Base-by-base conservation (phyloP, 2,113 vertebrate genomes). In the Mormoops blainvillei region DNA sequence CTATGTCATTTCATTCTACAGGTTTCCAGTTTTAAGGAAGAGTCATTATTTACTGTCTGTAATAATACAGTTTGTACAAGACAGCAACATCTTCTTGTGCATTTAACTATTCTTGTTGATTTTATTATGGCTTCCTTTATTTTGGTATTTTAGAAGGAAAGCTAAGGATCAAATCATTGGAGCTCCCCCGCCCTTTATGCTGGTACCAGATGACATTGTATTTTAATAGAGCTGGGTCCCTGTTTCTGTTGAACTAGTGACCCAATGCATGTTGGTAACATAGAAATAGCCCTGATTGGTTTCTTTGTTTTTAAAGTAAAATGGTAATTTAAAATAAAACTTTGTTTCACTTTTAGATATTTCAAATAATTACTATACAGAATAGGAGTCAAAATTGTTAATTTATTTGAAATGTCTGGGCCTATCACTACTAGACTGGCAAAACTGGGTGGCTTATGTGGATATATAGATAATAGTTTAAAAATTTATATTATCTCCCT, bases 401-500 rank as follows among this genome's bases (percentile, higher is more conserved):
- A 92, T 85, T 70, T 94, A 80, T 88, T 73, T 88, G 71, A 95
- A 91, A 58, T 70, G 9, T 74, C 80, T 96, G 74, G 88, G 33
- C 31, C 52, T 31, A 88, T 33, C 9, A 22, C 36, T 83, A 65
- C 33, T 52, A 73, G 71, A 96, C 38, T 88, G 80, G 67, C 52
- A 67, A 84, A 94, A 82, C 54, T 43, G 14, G 13, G 33, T 81
- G 67, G 24, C 54, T 96, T 68, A 80, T n/a, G 58, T 61, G 92
- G 81, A 92, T 73, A 83, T 22, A 65, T 24, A 73, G 41, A 52
- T 83, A 68, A 94, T 63, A 63, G 68, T 73, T 93, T 93, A 95
- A 95, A 95, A 73, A 91, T 63, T 78, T 78, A 9, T 94, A 94
- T 95, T 91, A 74, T 93, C 61, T 78, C 61, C 77, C 94, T 94